These are phyloP conservation scores for Osmerus eperlanus DNA, from an alignment of 2,113 vertebrate genomes.

Conservation along the genomic window DNA sequence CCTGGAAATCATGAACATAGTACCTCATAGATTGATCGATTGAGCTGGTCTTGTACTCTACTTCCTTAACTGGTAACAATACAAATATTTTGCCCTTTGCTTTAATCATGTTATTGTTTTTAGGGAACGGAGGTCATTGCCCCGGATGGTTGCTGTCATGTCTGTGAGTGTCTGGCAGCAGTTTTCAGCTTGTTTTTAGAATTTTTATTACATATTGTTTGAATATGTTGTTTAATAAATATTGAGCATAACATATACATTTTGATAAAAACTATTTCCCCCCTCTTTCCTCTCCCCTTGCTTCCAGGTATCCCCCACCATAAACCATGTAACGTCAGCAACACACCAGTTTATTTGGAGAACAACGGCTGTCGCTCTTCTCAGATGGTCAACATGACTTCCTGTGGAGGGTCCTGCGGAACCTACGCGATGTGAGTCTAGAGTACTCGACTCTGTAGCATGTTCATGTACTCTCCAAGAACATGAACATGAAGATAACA, in stretches of 20 bases:
- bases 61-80: background rate
- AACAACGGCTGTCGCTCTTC: constrained; percentile 65
- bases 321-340: constrained; percentile 57
- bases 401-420: constrained; percentile 76
- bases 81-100: background rate
- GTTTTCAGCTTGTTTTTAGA: no score
- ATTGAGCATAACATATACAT: no score
- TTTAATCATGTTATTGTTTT: background rate
- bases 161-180: constrained; percentile 48
- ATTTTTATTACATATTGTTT: background rate
- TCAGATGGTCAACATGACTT: constrained; percentile 60
- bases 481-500: background rate
- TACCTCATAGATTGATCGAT: no score
- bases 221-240: background rate
- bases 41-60: background rate
- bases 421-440: constrained; percentile 77
- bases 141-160: constrained; percentile 57
- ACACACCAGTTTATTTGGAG: constrained; percentile 54
- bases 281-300: background rate
- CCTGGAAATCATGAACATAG: no score
- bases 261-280: background rate
- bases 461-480: no score
- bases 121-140: constrained; percentile 56
- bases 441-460: no score
- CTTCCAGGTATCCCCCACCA: constrained; percentile 28